Percentiles rank a stretch among this genome's conserved stretches.
Conservation (phyloP, 2,113 vertebrate genomes). For the Pristiophorus japonicus region DNA sequence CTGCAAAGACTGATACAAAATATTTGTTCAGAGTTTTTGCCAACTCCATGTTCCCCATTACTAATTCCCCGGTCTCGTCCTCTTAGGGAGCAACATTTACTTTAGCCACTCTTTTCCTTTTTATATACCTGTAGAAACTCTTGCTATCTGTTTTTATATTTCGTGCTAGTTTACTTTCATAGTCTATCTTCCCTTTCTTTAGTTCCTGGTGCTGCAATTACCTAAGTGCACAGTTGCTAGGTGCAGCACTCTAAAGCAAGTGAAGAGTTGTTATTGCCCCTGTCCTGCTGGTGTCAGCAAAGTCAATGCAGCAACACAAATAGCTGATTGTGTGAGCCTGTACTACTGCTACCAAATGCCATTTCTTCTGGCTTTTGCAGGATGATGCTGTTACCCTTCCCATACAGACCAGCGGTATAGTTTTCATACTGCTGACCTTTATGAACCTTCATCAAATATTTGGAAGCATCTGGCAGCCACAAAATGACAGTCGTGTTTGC, state of each 20-base stretch:
- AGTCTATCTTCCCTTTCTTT: no score
- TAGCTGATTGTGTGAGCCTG: not conserved
- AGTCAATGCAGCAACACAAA: not conserved
- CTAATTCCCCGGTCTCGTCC: no score
- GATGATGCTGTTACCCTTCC: not conserved
- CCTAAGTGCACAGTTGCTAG: not conserved
- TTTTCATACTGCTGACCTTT: not conserved
- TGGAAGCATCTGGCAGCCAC: not conserved
- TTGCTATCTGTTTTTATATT: no score
- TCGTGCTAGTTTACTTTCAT: no score
- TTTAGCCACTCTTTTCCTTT: no score
- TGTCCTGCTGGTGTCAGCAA: not conserved
- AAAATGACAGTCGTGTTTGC: not conserved
- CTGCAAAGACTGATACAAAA: no score
- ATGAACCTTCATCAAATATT: not conserved
- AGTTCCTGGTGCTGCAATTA: not conserved
- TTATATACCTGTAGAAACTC: no score
- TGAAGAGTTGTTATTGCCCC: not conserved
- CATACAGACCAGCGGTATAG: not conserved
- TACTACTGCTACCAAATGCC: not conserved
- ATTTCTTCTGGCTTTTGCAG: not conserved
- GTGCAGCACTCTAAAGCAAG: not conserved
- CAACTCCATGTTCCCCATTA: no score
- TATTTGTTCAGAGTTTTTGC: no score
- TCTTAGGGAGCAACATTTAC: no score